phyloP scores from a whole-genome alignment of 2,113 vertebrate genomes.

The Pantherophis guttatus region DNA sequence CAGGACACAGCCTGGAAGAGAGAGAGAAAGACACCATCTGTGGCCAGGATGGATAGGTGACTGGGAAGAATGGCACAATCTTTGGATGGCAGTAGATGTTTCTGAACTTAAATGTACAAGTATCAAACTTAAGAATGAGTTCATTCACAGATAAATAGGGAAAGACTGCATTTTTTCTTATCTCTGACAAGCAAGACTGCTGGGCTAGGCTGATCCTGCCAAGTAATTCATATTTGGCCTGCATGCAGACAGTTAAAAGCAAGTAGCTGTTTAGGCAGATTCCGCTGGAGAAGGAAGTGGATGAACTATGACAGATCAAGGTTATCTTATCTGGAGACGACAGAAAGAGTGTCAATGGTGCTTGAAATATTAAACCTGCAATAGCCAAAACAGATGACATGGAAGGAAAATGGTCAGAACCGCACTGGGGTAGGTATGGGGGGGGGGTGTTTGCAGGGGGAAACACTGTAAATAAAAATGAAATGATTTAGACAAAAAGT shows the following conservation, averaged over 20 bases:
- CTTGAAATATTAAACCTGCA: background rate
- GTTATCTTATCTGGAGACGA: background rate
- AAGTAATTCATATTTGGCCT: background rate
- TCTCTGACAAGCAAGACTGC: background rate
- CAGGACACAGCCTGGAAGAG: background rate
- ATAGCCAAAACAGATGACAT: background rate
- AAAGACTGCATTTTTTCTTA: background rate
- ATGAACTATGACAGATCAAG: background rate
- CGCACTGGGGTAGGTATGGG: background rate
- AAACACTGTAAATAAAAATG: constrained; percentile 16
- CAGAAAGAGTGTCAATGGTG: background rate
- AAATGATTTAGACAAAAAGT: constrained; percentile 38
- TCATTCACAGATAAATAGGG: background rate
- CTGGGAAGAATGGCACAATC: background rate
- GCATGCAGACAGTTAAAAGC: background rate
- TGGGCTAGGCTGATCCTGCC: background rate
- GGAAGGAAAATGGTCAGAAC: background rate
- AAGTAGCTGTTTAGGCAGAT: background rate
- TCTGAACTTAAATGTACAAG: background rate
- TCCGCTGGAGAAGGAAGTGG: background rate
- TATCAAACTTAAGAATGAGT: background rate
- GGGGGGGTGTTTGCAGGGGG: background rate
- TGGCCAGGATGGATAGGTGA: background rate
- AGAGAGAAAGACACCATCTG: background rate
- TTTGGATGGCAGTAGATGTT: background rate